phyloP scores from a whole-genome alignment of 2,888 invertebrate genomes.

The Acronicta aceris region DNA sequence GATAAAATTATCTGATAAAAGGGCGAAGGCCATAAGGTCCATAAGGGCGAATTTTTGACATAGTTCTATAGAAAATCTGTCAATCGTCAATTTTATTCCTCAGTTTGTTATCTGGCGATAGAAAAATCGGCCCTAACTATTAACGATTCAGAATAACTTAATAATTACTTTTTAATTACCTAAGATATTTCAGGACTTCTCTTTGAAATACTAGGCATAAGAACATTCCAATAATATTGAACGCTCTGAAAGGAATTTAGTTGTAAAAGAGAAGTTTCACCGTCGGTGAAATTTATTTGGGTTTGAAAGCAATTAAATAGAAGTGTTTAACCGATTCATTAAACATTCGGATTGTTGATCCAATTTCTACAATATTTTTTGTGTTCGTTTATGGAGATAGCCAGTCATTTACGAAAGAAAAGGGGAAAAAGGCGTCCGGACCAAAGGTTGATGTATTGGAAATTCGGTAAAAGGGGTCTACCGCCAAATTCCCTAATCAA shows the following conservation, averaged over 20 bases:
- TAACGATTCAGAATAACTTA: neutral
- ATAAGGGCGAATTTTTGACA: too few species aligned
- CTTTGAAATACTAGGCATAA: constrained; percentile 20
- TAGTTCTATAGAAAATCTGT: too few species aligned
- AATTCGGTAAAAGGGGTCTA: constrained; percentile 37
- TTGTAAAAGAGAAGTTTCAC: constrained; percentile 14
- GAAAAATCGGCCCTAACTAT: too few species aligned
- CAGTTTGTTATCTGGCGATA: too few species aligned
- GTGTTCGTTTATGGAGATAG: constrained; percentile 45
- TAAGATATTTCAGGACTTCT: constrained; percentile 7
- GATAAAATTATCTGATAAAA: too few species aligned
- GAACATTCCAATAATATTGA: constrained; percentile 30
- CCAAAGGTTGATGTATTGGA: constrained; percentile 48
- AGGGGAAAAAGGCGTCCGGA: constrained; percentile 28
- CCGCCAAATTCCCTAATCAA: constrained; percentile 50
- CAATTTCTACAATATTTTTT: constrained; percentile 37
- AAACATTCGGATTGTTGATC: constrained; percentile 18
- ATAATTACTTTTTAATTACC: constrained; percentile 37
- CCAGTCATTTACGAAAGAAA: constrained; percentile 52
- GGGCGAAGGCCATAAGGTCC: too few species aligned
- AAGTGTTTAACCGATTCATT: constrained; percentile 47
- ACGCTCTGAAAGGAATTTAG: constrained; percentile 32
- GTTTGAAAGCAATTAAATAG: constrained; percentile 45
- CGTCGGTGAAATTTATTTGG: constrained; percentile 28
- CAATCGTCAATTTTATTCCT: too few species aligned